Conservation (phyloP, 2,888 invertebrate genomes). For the Paralinhomoeus sp. region DNA sequence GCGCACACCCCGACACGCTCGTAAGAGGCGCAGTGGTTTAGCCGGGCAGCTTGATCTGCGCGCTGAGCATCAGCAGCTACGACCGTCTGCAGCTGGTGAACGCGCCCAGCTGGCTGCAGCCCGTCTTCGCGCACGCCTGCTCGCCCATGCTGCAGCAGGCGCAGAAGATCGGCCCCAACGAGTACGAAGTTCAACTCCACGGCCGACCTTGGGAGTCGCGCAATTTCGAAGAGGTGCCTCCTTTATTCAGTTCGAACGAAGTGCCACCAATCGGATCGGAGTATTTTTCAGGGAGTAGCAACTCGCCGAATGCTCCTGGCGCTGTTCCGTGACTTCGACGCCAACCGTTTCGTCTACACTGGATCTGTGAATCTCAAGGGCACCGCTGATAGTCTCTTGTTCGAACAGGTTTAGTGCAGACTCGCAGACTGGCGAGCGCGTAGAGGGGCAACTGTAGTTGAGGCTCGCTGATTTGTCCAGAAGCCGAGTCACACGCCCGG, state of each 20-base stretch:
- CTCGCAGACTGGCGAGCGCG: too few relatives aligned
- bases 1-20: too few relatives aligned
- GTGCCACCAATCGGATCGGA: too few relatives aligned
- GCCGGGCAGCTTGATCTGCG: too few relatives aligned
- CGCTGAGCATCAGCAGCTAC: slow-evolving; percentile 2
- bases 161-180: background rate
- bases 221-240: slow-evolving; percentile 1
- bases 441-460: too few relatives aligned
- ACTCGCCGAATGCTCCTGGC: slow-evolving; percentile 4
- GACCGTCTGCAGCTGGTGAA: slow-evolving; percentile 6
- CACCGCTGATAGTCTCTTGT: slow-evolving; percentile 7
- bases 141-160: background rate
- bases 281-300: slow-evolving; percentile 1
- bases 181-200: slow-evolving; percentile 4
- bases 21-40: too few relatives aligned
- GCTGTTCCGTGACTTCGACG: slow-evolving; percentile 4
- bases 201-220: slow-evolving; percentile 2
- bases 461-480: too few relatives aligned
- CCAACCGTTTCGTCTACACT: background rate
- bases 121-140: background rate
- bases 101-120: background rate
- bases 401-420: background rate
- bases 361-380: slow-evolving; percentile 7
- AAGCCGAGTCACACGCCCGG: too few relatives aligned
- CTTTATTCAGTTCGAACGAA: too few relatives aligned